Evolutionary conservation across 1,140 invertebrate species (phyloP).

Genomic region (Lutraria rhynchaena): DNA sequence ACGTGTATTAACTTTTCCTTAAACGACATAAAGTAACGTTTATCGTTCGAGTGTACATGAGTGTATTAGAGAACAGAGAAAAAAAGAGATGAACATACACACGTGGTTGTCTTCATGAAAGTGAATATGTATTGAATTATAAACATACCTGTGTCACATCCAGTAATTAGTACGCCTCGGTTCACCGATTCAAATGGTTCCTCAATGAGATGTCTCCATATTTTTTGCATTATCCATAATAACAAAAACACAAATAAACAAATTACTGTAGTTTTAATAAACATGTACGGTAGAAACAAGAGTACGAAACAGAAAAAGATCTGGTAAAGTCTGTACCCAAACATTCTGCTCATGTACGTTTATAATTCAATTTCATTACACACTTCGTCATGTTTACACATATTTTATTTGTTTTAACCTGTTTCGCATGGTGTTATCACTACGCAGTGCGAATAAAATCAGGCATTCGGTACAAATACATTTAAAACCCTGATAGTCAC

Average conservation of each 20-base stretch:
- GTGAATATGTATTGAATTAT: too few species aligned
- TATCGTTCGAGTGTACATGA: background rate
- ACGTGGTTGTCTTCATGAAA: background rate
- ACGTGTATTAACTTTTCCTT: too few species aligned
- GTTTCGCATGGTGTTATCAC: too few species aligned
- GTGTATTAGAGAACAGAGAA: background rate
- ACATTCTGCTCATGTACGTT: background rate
- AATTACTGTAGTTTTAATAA: background rate
- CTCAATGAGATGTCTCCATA: background rate
- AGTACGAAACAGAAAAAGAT: background rate
- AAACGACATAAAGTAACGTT: too few species aligned
- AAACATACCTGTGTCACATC: constrained; percentile 32
- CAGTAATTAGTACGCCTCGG: constrained; percentile 26
- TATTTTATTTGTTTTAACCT: too few species aligned
- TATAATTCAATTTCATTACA: too few species aligned
- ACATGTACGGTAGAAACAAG: background rate
- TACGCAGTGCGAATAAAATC: too few species aligned
- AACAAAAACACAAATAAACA: background rate
- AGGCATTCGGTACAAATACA: too few species aligned
- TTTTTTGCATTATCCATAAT: background rate
- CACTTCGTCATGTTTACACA: too few species aligned
- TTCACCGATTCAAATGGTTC: background rate
- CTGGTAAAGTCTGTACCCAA: background rate
- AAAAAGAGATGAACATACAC: background rate
- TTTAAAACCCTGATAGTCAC: too few species aligned